Evolutionary conservation across 2,797 vertebrate genomes (phyloP).

Genomic region (Staurois parvus): DNA sequence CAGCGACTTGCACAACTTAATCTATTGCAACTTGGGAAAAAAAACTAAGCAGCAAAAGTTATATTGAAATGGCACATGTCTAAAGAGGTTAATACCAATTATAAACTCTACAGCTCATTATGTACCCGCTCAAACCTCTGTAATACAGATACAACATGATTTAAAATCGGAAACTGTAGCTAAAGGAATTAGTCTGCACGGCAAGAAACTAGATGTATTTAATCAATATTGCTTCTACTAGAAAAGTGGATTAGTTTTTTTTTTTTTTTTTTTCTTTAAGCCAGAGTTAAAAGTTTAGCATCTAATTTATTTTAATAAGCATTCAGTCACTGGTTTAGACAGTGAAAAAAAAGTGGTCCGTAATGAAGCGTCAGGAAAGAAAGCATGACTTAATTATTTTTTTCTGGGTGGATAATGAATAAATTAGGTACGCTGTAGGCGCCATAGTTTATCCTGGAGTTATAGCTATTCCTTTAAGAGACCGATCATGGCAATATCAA

Average conservation of each 20-base stretch:
- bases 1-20: conserved; percentile 17
- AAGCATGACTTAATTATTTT: conserved; percentile 82
- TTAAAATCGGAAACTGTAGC: conserved; percentile 77
- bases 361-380: conserved; percentile 77
- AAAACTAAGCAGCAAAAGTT: conserved; percentile 49
- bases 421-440: conserved; percentile 84
- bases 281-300: conserved; percentile 83
- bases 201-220: conserved; percentile 79
- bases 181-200: conserved; percentile 81
- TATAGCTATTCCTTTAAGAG: conserved; percentile 86
- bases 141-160: conserved; percentile 76
- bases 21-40: conserved; percentile 7
- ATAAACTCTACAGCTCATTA: conserved; percentile 74
- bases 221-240: conserved; percentile 79
- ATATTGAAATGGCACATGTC: conserved; percentile 24
- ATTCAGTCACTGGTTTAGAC: conserved; percentile 76
- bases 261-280: conserved; percentile 70
- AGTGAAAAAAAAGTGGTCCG: conserved; percentile 66
- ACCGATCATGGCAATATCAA: conserved; percentile 82
- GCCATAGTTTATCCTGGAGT: conserved; percentile 76
- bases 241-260: conserved; percentile 79
- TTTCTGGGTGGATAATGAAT: conserved; percentile 85
- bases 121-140: conserved; percentile 68
- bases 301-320: conserved; percentile 85
- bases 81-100: conserved; percentile 72